These are phyloP conservation scores for Boloria euphrosyne DNA, from an alignment of 2,888 invertebrate species.

Conservation along the genomic window DNA sequence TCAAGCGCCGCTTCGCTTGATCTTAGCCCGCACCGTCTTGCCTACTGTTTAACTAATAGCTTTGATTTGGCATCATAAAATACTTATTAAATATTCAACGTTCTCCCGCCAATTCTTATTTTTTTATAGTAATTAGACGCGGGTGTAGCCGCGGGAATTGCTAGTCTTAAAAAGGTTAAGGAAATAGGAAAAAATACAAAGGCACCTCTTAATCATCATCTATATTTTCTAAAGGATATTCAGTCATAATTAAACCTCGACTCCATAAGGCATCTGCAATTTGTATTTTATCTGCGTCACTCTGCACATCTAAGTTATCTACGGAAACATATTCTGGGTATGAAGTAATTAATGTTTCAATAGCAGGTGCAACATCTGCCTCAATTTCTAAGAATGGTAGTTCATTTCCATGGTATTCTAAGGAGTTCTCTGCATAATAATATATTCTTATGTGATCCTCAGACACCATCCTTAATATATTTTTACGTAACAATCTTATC, in stretches of 20 bases:
- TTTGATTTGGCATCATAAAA: too few relatives aligned
- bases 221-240: constrained; percentile 79
- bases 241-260: constrained; percentile 89
- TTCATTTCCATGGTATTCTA: constrained; percentile 92
- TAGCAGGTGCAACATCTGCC: constrained; percentile 84
- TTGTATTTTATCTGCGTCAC: constrained; percentile 84
- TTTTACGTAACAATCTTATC: constrained; percentile 82
- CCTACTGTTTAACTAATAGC: too few relatives aligned
- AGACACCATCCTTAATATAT: constrained; percentile 83
- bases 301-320: constrained; percentile 85
- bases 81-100: too few relatives aligned
- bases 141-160: too few relatives aligned
- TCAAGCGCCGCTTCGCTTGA: too few relatives aligned
- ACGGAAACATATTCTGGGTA: constrained; percentile 91
- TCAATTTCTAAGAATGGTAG: constrained; percentile 87
- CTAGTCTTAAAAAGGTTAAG: neutral
- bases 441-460: constrained; percentile 87
- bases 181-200: neutral
- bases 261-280: constrained; percentile 90
- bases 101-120: neutral
- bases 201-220: constrained; percentile 62
- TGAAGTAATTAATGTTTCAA: constrained; percentile 86
- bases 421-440: constrained; percentile 92
- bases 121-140: too few relatives aligned
- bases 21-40: too few relatives aligned